Evolutionary conservation across 2,113 vertebrate species (phyloP).

Genomic region (Prionailurus bengalensis): DNA sequence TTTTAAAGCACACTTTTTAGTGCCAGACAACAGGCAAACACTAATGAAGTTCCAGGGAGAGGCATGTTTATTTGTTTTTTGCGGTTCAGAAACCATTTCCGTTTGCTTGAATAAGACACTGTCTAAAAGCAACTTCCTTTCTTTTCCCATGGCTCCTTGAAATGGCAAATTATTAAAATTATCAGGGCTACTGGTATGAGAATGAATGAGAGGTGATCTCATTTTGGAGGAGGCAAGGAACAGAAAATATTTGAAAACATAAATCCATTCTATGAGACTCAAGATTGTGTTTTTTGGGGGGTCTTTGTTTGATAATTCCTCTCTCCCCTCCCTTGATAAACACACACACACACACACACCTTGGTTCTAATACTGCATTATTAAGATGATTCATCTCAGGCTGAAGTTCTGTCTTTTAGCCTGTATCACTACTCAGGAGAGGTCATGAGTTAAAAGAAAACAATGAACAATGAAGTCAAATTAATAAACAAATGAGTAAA

Average conservation of each 20-base stretch:
- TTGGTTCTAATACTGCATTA: neutral
- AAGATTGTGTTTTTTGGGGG: neutral
- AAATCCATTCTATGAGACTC: constrained; percentile 40
- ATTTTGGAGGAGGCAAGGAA: constrained; percentile 32
- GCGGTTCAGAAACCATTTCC: constrained; percentile 79
- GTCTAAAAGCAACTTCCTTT: constrained; percentile 79
- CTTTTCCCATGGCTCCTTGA: constrained; percentile 62
- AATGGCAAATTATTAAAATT: constrained; percentile 76
- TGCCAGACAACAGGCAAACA: constrained; percentile 78
- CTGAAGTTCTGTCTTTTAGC: constrained; percentile 53
- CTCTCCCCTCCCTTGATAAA: too few relatives aligned
- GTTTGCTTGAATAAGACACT: constrained; percentile 79
- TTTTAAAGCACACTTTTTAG: constrained; percentile 58
- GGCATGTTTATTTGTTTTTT: constrained; percentile 81
- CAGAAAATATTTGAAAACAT: constrained; percentile 28
- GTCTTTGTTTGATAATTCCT: neutral
- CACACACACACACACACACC: neutral
- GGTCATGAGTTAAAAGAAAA: constrained; percentile 29
- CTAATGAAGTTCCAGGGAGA: constrained; percentile 69
- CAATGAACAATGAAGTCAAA: constrained; percentile 31
- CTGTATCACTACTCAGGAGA: constrained; percentile 33
- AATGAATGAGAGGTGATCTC: constrained; percentile 65
- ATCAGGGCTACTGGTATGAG: neutral
- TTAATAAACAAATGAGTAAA: constrained; percentile 16
- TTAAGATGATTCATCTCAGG: constrained; percentile 49